These are phyloP conservation scores for Fulmarus glacialis DNA, from an alignment of 2,113 vertebrate genomes.

Conservation along the genomic window DNA sequence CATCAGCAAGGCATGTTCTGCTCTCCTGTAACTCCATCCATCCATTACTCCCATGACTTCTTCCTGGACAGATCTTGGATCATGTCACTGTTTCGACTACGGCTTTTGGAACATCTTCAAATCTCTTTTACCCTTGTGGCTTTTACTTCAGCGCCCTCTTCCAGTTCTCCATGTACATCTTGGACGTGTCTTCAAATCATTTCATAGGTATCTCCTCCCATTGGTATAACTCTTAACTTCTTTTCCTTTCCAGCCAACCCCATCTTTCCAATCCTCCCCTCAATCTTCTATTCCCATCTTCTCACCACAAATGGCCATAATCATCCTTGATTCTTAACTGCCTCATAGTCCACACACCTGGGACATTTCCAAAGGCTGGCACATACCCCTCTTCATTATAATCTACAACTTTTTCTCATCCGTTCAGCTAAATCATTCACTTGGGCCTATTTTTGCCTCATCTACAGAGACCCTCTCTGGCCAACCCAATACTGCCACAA, in stretches of 20 bases:
- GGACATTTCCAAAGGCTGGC: background rate
- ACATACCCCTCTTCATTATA: background rate
- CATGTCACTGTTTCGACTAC: background rate
- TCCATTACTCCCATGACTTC: background rate
- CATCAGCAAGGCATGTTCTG: background rate
- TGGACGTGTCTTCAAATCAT: background rate
- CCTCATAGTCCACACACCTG: background rate
- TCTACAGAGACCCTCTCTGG: background rate
- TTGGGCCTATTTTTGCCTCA: background rate
- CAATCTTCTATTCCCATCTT: background rate
- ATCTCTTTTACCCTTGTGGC: background rate
- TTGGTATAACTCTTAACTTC: background rate
- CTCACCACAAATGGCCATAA: background rate
- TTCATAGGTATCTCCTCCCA: background rate
- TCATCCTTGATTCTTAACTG: background rate
- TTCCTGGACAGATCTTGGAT: background rate
- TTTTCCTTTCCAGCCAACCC: background rate
- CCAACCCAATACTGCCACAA: background rate
- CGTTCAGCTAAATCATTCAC: background rate
- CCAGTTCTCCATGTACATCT: background rate
- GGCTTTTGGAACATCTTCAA: background rate
- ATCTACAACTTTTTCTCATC: background rate
- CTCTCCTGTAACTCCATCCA: background rate
- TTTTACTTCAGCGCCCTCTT: background rate
- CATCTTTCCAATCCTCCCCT: background rate